Percentiles rank a stretch among this genome's conserved stretches.
Conservation (phyloP, 2,113 vertebrate genomes). For the Cettia cetti region DNA sequence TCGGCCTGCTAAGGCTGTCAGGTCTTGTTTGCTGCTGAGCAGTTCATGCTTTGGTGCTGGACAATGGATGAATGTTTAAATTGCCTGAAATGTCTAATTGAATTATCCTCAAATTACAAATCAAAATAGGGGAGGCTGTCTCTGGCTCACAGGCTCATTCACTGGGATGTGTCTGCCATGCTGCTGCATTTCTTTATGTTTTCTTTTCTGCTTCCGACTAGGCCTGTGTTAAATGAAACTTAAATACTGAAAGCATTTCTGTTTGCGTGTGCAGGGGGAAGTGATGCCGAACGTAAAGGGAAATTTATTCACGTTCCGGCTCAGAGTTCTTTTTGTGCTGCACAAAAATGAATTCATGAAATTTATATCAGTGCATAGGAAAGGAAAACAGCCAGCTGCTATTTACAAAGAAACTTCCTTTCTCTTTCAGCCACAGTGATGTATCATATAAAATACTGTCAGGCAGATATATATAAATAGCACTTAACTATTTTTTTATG, state of each 20-base stretch:
- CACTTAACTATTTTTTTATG: background rate
- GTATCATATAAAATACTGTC: background rate
- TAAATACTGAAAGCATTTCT: slow-evolving; percentile 33
- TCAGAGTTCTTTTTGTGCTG: background rate
- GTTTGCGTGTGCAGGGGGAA: background rate
- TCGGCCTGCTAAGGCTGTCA: slow-evolving; percentile 78
- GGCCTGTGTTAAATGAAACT: slow-evolving; percentile 25
- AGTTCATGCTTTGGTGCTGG: slow-evolving; percentile 73
- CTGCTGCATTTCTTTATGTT: slow-evolving; percentile 13
- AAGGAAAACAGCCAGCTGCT: slow-evolving; percentile 42
- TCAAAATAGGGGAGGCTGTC: slow-evolving; percentile 71
- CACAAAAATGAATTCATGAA: background rate
- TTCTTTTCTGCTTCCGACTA: background rate
- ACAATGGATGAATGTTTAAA: slow-evolving; percentile 88
- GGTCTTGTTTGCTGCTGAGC: slow-evolving; percentile 77
- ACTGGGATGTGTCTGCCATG: slow-evolving; percentile 51
- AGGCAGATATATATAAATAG: background rate
- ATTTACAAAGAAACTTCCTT: slow-evolving; percentile 40
- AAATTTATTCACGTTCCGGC: background rate
- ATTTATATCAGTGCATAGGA: slow-evolving; percentile 12
- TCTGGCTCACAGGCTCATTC: slow-evolving; percentile 62
- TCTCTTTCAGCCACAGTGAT: slow-evolving; percentile 40
- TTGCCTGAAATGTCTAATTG: slow-evolving; percentile 81
- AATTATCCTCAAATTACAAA: slow-evolving; percentile 81
- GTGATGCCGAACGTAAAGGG: background rate